Evolutionary conservation across 2,113 vertebrate genomes (phyloP).

Genomic region (Propithecus coquereli): DNA sequence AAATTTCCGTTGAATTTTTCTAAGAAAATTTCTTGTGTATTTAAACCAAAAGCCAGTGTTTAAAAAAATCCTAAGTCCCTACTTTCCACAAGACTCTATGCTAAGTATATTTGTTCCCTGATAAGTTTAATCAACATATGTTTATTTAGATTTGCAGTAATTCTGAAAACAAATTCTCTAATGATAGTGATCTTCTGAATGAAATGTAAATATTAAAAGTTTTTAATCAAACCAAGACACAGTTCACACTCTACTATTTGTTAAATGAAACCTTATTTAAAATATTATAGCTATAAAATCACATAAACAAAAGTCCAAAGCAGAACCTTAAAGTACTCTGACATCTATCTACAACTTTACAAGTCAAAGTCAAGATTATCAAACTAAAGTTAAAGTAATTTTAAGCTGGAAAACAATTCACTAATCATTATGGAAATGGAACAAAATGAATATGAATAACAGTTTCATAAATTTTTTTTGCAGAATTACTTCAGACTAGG

Average conservation of each 20-base stretch:
- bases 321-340: not conserved
- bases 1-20: slow-evolving; percentile 20
- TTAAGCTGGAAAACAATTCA: slow-evolving; percentile 44
- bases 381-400: not conserved
- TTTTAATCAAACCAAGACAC: not conserved
- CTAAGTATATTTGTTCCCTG: not conserved
- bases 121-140: not conserved
- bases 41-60: slow-evolving; percentile 18
- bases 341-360: not conserved
- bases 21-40: not conserved
- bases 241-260: not conserved
- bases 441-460: not conserved
- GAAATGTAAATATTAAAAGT: slow-evolving; percentile 8
- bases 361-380: not conserved
- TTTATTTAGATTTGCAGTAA: not conserved
- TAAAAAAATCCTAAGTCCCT: not conserved
- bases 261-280: slow-evolving; percentile 17
- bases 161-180: slow-evolving; percentile 33
- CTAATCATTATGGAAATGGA: not conserved
- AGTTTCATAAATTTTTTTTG: not conserved
- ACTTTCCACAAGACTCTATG: not conserved
- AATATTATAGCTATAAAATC: slow-evolving; percentile 10
- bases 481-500: not conserved
- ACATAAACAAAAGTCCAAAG: slow-evolving; percentile 13
- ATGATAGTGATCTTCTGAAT: not conserved